Conservation (phyloP, 2,888 invertebrate species). For the Eumerus sabulonum region DNA sequence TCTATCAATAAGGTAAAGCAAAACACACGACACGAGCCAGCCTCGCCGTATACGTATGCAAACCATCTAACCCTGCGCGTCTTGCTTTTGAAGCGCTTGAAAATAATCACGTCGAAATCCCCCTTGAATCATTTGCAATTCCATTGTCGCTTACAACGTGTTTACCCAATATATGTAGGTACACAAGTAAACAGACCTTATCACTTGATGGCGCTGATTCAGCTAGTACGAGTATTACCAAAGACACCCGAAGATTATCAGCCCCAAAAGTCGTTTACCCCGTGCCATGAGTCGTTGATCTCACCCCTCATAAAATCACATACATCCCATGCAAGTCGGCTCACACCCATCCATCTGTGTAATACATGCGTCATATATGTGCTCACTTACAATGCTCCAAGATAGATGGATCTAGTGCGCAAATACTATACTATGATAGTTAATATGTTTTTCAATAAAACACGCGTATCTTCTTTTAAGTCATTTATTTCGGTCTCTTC, state of each 20-base stretch:
- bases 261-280: slow-evolving; percentile 55
- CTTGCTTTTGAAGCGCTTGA: neutral
- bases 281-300: slow-evolving; percentile 45
- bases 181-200: slow-evolving; percentile 36
- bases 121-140: slow-evolving; percentile 1
- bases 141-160: no score
- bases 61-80: neutral
- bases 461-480: no score
- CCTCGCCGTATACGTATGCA: neutral
- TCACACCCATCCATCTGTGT: slow-evolving; percentile 11
- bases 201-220: slow-evolving; percentile 44
- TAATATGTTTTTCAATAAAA: no score
- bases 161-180: slow-evolving; percentile 6
- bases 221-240: slow-evolving; percentile 47
- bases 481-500: no score
- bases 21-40: no score
- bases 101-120: neutral
- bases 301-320: neutral
- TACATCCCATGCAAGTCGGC: no score
- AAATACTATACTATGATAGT: slow-evolving; percentile 22
- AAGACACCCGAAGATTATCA: slow-evolving; percentile 60
- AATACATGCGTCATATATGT: neutral
- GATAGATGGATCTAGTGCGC: slow-evolving; percentile 40
- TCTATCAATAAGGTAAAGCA: no score
- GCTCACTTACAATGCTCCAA: slow-evolving; percentile 15